Evolutionary conservation across 2,888 invertebrate genomes (phyloP), one percentile per base, ranked within the genome.

Genomic region (Hololepta plana): DNA sequence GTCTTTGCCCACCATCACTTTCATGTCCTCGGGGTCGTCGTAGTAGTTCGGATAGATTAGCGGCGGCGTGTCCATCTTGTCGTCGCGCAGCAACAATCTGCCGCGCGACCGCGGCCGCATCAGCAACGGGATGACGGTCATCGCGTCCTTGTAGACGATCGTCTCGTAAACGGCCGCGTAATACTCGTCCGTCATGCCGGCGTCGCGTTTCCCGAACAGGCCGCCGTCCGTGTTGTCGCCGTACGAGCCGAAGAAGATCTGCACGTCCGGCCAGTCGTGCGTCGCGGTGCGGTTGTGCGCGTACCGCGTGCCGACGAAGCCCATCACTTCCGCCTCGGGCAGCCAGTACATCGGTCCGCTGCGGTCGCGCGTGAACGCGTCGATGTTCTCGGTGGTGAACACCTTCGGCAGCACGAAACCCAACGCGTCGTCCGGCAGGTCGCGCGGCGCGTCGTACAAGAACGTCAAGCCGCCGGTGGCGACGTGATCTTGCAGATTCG

Each of bases 11-110:
- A 81, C 80, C 59, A 81, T 51, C 27, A 70, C 53, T 37, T 67
- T 62, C 12, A 82, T 46, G 45, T 90, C 90, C 16, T 65, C 51
- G 0, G 72, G 72, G 41, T 81, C 65, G 0, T 64, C 53, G 41
- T 72, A 76, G 49, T 93, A 93, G 49, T 90, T 88, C 0, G 93
- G 80, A 49, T 80, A 74, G 32, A 95, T 84, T n/a, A 69, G 49
- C 0, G 91, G 87, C 36, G 77, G 70, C 0, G 72, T 62, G 28
- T 62, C 57, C 0, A 87, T 77, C 46, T 81, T 64, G 1, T 58
- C 56, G 24, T 76, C 72, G 37, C 59, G 63, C 2, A 95, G 52
- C 36, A 65, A 57, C 8, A 85, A 45, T 36, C 57, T 62, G 1
- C 84, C 84, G 22, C 70, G 55, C 39, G 81, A 81, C 34, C 59